phyloP scores from a whole-genome alignment of 2,888 invertebrate genomes.

The Brenthis ino region DNA sequence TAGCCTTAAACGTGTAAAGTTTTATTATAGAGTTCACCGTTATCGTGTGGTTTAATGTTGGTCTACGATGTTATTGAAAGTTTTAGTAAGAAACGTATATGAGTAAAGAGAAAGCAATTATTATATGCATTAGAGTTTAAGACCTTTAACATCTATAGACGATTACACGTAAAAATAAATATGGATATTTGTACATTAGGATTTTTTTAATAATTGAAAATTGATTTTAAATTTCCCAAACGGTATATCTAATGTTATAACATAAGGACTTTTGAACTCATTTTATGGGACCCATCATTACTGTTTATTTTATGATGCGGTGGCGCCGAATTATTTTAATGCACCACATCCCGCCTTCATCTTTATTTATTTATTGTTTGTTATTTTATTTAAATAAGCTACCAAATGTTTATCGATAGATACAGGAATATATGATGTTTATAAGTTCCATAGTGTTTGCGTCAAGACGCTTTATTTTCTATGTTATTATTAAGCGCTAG shows the following conservation, averaged over 20 bases:
- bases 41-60: constrained; percentile 25
- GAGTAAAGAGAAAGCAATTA: too few species aligned
- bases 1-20: constrained; percentile 33
- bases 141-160: background rate
- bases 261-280: constrained; percentile 28
- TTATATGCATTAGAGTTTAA: too few species aligned
- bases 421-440: too few species aligned
- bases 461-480: too few species aligned
- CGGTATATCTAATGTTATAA: constrained; percentile 22
- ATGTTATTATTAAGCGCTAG: too few species aligned
- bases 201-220: background rate
- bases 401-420: constrained; percentile 7
- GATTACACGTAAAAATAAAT: background rate
- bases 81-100: constrained; percentile 1
- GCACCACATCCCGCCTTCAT: constrained; percentile 28
- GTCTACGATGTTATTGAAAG: constrained; percentile 7
- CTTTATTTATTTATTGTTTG: constrained; percentile 29
- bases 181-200: too few species aligned
- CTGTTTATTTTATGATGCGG: constrained; percentile 32
- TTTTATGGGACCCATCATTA: constrained; percentile 31
- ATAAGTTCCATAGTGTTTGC: too few species aligned
- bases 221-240: constrained; percentile 13
- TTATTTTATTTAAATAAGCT: constrained; percentile 27
- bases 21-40: constrained; percentile 35
- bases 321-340: constrained; percentile 33